Conservation (phyloP, 1,140 invertebrate genomes). For the Diachasma alloeum region DNA sequence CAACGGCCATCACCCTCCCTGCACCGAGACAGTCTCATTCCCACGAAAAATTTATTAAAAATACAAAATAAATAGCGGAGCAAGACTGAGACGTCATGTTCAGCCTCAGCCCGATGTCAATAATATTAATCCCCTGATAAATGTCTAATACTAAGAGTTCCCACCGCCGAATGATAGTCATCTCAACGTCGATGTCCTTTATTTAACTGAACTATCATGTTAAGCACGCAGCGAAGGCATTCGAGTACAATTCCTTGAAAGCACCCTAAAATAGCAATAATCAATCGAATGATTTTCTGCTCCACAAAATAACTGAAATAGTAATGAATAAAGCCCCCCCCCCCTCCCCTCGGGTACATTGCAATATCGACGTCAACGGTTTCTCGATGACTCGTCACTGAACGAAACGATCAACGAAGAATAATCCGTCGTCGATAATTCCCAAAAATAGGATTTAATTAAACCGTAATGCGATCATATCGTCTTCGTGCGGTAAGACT, state of each 20-base stretch:
- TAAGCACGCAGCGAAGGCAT: background rate
- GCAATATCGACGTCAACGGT: background rate
- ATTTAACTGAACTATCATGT: background rate
- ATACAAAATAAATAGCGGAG: background rate
- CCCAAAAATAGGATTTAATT: background rate
- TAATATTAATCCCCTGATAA: background rate
- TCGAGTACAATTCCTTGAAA: background rate
- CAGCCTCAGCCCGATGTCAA: background rate
- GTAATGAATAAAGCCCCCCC: background rate
- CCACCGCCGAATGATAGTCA: background rate
- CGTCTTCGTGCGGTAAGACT: no score
- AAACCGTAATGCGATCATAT: background rate
- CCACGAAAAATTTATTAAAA: background rate
- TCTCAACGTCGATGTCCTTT: background rate
- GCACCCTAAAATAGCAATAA: background rate
- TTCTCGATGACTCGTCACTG: background rate
- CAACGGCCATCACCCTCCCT: background rate
- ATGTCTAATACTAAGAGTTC: background rate
- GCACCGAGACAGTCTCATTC: background rate
- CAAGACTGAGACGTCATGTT: background rate
- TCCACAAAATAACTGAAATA: background rate
- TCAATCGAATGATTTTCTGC: background rate
- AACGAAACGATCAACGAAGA: constrained; percentile 20
- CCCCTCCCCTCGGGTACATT: background rate
- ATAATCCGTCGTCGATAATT: constrained; percentile 20